Percentiles rank a stretch among this genome's conserved stretches.
These are phyloP conservation scores for Neodiprion lecontei DNA, from an alignment of 1,140 invertebrate species.

Conservation along the genomic window DNA sequence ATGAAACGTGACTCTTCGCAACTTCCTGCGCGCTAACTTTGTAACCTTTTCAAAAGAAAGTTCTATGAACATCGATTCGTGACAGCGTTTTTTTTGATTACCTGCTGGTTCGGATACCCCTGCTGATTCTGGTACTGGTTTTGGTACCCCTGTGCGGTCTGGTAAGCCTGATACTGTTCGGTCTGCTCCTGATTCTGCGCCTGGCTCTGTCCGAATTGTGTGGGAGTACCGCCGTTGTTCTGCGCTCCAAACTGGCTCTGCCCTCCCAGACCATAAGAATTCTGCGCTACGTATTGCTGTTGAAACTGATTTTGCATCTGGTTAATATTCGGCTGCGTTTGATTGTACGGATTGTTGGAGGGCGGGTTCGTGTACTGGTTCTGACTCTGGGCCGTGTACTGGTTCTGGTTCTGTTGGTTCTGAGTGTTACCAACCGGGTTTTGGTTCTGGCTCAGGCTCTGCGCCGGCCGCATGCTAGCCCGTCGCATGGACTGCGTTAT, in stretches of 20 bases:
- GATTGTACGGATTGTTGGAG: constrained; percentile 36
- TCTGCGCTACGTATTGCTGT: not conserved
- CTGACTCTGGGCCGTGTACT: constrained; percentile 32
- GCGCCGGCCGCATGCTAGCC: constrained; percentile 49
- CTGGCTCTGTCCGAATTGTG: not conserved
- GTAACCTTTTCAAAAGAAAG: not conserved
- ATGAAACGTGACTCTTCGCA: too few species aligned
- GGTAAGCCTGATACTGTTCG: constrained; percentile 42
- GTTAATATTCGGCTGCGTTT: not conserved
- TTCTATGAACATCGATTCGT: too few species aligned
- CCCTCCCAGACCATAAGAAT: not conserved
- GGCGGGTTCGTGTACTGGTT: constrained; percentile 29
- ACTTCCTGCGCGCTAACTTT: not conserved
- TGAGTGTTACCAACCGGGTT: constrained; percentile 27
- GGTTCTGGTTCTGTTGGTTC: constrained; percentile 43
- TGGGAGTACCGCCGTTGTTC: not conserved
- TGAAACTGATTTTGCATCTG: constrained; percentile 19
- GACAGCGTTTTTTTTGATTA: constrained; percentile 25
- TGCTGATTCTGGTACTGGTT: constrained; percentile 46
- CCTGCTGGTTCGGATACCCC: constrained; percentile 52
- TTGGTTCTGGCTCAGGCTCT: constrained; percentile 12
- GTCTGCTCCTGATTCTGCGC: not conserved
- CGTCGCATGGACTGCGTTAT: constrained; percentile 46
- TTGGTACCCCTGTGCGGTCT: constrained; percentile 44
- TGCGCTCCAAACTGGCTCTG: not conserved